These are phyloP conservation scores for Acipenser ruthenus DNA, from an alignment of 2,797 vertebrate species.

Conservation along the genomic window DNA sequence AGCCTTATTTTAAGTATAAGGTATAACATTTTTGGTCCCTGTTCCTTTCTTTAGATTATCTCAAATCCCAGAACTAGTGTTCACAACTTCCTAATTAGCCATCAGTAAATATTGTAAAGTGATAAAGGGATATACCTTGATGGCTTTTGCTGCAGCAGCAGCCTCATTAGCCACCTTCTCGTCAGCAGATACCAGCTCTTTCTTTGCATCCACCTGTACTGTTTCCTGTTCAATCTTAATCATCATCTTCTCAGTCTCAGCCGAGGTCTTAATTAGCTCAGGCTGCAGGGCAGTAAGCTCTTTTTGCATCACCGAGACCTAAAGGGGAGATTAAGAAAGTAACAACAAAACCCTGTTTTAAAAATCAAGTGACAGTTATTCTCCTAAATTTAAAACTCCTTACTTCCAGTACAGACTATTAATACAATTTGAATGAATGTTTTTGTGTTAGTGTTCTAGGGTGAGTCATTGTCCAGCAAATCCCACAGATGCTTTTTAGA, in stretches of 20 bases:
- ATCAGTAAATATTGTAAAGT: neutral
- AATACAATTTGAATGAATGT: too few species aligned
- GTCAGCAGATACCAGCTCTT: conserved; percentile 76
- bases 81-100: too few species aligned
- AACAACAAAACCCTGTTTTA: too few species aligned
- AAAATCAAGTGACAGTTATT: neutral
- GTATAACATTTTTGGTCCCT: too few species aligned
- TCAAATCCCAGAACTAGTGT: too few species aligned
- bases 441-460: too few species aligned
- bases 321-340: conserved; percentile 6
- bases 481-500: too few species aligned
- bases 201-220: conserved; percentile 78
- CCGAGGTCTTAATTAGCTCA: conserved; percentile 77
- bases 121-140: conserved; percentile 64
- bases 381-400: neutral
- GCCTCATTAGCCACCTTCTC: conserved; percentile 82
- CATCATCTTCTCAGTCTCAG: conserved; percentile 84
- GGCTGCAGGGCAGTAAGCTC: conserved; percentile 83
- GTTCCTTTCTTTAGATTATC: too few species aligned
- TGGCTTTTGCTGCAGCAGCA: conserved; percentile 72
- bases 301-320: conserved; percentile 85
- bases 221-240: conserved; percentile 79
- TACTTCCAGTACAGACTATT: too few species aligned
- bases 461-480: too few species aligned
- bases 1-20: too few species aligned